phyloP scores from a whole-genome alignment of 2,888 invertebrate species.

The Herminia tarsipennalis region DNA sequence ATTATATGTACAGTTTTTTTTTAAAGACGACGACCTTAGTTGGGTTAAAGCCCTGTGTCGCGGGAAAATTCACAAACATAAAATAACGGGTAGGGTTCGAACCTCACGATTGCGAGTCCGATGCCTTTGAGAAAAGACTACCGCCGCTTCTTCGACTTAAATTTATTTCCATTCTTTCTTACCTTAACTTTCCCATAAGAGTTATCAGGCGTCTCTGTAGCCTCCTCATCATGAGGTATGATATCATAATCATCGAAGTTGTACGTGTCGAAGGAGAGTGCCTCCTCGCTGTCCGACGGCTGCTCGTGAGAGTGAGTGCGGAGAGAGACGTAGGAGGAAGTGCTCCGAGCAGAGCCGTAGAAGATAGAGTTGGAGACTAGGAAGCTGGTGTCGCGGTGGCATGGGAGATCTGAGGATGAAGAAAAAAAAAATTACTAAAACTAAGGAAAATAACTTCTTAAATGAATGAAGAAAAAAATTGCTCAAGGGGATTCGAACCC shows the following conservation, averaged over 20 bases:
- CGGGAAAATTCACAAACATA: too few species aligned
- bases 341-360: slow-evolving; percentile 56
- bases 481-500: too few species aligned
- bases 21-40: too few species aligned
- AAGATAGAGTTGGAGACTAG: slow-evolving; percentile 65
- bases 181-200: slow-evolving; percentile 47
- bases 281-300: slow-evolving; percentile 72
- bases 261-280: slow-evolving; percentile 64
- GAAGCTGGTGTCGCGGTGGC: slow-evolving; percentile 72
- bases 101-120: too few species aligned
- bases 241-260: slow-evolving; percentile 78
- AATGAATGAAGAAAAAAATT: too few species aligned
- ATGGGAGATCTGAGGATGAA: slow-evolving; percentile 80
- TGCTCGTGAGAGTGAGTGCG: slow-evolving; percentile 15
- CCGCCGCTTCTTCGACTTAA: too few species aligned
- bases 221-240: slow-evolving; percentile 61
- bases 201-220: slow-evolving; percentile 40
- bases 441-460: too few species aligned
- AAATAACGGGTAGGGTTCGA: too few species aligned
- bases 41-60: too few species aligned
- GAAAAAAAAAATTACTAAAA: background rate
- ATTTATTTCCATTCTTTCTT: too few species aligned
- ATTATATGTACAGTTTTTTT: too few species aligned
- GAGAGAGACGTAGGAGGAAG: slow-evolving; percentile 27
- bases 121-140: too few species aligned